Conservation (phyloP, 1,140 invertebrate genomes). For the Apis laboriosa region DNA sequence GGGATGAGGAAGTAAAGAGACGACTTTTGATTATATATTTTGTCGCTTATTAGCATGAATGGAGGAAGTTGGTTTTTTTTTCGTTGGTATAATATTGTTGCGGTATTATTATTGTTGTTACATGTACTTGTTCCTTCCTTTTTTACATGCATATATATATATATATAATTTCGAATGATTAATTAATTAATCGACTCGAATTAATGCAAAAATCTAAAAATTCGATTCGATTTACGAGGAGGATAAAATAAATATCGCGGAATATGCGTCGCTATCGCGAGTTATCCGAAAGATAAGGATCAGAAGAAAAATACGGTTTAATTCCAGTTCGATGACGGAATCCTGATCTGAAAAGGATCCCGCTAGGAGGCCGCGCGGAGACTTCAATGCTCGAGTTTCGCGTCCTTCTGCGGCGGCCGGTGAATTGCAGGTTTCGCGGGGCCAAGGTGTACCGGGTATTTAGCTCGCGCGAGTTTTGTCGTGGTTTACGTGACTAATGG, state of each 20-base stretch:
- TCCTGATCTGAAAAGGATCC: neutral
- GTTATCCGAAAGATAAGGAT: neutral
- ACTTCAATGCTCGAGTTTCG: slow-evolving; percentile 59
- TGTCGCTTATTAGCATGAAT: neutral
- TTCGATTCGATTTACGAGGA: no score
- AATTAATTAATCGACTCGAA: no score
- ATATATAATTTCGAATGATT: no score
- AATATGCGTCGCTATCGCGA: neutral
- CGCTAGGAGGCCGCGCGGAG: slow-evolving; percentile 20
- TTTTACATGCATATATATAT: neutral
- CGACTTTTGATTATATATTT: neutral
- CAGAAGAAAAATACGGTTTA: neutral
- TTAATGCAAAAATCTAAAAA: no score
- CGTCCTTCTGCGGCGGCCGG: slow-evolving; percentile 56
- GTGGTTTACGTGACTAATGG: slow-evolving; percentile 62
- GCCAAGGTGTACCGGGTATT: slow-evolving; percentile 67
- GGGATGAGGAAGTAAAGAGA: no score
- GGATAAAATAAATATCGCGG: no score
- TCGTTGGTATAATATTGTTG: neutral
- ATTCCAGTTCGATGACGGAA: slow-evolving; percentile 21
- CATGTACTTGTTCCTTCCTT: neutral
- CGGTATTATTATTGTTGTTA: neutral
- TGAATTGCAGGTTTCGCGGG: slow-evolving; percentile 65
- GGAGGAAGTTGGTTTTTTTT: neutral
- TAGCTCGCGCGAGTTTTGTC: slow-evolving; percentile 65